Conservation (phyloP, 53 echinoderm and acorn worm species). For the Paracentrotus lividus region DNA sequence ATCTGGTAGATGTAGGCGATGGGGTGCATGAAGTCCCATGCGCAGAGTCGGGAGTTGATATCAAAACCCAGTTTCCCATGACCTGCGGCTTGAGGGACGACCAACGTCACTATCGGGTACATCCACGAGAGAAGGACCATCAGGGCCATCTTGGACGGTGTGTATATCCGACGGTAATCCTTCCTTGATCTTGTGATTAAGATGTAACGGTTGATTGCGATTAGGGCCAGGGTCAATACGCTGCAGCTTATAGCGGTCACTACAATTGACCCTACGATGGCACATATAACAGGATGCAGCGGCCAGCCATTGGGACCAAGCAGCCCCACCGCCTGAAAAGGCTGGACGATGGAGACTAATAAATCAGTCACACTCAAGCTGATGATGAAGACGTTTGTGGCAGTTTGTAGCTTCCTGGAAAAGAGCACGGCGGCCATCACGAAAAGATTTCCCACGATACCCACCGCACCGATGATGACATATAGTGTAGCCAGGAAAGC, state of each 20-base stretch:
- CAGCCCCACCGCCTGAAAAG: constrained; percentile 77
- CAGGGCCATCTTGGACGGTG: constrained; percentile 61
- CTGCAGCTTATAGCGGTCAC: constrained; percentile 78
- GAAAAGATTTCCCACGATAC: constrained; percentile 78
- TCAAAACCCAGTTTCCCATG: constrained; percentile 79
- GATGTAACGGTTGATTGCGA: constrained; percentile 80
- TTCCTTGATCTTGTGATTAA: constrained; percentile 74
- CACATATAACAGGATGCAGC: constrained; percentile 71
- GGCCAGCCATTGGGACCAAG: constrained; percentile 71
- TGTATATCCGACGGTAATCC: constrained; percentile 73
- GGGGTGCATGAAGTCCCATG: constrained; percentile 19
- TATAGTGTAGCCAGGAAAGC: constrained; percentile 70
- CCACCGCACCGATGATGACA: constrained; percentile 69
- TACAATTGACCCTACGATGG: constrained; percentile 60
- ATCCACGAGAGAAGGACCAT: constrained; percentile 79
- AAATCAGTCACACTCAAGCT: constrained; percentile 83
- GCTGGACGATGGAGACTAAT: constrained; percentile 72
- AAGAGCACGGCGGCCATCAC: constrained; percentile 80
- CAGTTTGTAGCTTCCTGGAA: constrained; percentile 81
- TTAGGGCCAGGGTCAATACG: constrained; percentile 79
- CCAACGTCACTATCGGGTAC: constrained; percentile 64
- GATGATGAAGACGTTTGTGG: constrained; percentile 87
- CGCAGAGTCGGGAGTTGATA: constrained; percentile 4
- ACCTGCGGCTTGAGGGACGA: constrained; percentile 75
- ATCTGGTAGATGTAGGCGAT: not conserved